Evolutionary conservation across 1,140 invertebrate genomes (phyloP), one percentile per base, ranked within the genome.

Genomic region (Palaemon carinicauda): DNA sequence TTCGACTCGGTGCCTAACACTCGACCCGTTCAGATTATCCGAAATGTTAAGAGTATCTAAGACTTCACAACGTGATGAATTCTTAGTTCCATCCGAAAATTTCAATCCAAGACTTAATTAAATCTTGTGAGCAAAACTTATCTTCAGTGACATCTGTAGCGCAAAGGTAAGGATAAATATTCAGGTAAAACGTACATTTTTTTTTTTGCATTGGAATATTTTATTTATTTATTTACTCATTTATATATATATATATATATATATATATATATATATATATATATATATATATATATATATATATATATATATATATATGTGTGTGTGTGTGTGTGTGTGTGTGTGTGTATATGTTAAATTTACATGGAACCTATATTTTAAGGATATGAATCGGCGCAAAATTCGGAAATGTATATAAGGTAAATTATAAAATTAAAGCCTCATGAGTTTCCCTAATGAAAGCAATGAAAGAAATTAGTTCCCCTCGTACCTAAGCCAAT

Each of bases 211-310:
- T n/a, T n/a, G n/a, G n/a, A n/a, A n/a, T n/a, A n/a, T n/a, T n/a
- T n/a, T 60, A 60, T 24, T 4, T n/a, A 60, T 60, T 4, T 60
- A 60, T 60, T 4, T 75, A 52, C 14, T 4, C 12, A 41, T 75
- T 4, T 41, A 75, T 75, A 75, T 75, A 52, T 75, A 52, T 75
- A 52, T 75, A 52, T 50, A 52, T 75, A 52, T 75, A 52, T 75
- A 75, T 52, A 41, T 75, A 52, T 75, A 52, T 27, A 75, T 75
- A 14, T 75, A 75, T 52, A 75, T 75, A n/a, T 75, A 75, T 52
- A 52, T 75, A 52, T 75, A 52, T 75, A 52, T 75, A 52, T 75
- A 52, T 75, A 52, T 75, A 52, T 52, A 41, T 75, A 75, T 50
- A 50, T 75, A 41, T 75, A 53, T 75, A 41, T 10, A 75, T n/a